Conservation (phyloP, 37 sponge, comb jelly and placozoan genomes). For the Oopsacas minuta region DNA sequence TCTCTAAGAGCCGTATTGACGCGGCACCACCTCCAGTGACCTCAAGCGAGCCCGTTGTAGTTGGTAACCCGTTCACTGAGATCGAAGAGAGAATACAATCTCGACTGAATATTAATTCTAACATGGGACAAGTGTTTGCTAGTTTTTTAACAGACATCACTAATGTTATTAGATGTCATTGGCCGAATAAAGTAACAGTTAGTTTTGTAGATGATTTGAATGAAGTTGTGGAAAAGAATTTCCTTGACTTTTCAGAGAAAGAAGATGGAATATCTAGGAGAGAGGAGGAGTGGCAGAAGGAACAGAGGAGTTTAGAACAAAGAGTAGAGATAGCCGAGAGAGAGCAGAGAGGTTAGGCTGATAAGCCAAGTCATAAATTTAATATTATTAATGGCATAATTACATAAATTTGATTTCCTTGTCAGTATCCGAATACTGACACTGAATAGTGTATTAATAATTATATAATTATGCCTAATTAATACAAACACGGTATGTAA, state of each 20-base stretch:
- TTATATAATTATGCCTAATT: no score
- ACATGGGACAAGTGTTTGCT: neutral
- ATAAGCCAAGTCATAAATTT: neutral
- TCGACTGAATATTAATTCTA: neutral
- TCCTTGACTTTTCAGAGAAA: neutral
- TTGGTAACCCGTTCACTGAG: conserved; percentile 12
- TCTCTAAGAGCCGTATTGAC: conserved; percentile 5
- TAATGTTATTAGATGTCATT: neutral
- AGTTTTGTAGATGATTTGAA: neutral
- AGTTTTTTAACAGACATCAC: neutral
- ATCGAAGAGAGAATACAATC: neutral
- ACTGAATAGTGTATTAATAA: no score
- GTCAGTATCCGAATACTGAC: no score
- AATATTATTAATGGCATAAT: no score
- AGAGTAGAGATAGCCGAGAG: neutral
- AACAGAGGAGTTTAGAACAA: neutral
- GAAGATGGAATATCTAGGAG: neutral
- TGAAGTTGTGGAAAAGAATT: neutral
- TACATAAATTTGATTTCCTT: no score
- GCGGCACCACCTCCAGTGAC: neutral
- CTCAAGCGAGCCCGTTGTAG: neutral
- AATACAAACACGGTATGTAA: no score
- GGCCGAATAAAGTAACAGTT: neutral
- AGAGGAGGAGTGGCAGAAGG: neutral
- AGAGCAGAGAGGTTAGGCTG: neutral